A percentile compares a stretch with the other conserved stretches of the same genome.
These are phyloP conservation scores for Herpetotheres cachinnans DNA, from an alignment of 2,113 vertebrate genomes.

Conservation along the genomic window DNA sequence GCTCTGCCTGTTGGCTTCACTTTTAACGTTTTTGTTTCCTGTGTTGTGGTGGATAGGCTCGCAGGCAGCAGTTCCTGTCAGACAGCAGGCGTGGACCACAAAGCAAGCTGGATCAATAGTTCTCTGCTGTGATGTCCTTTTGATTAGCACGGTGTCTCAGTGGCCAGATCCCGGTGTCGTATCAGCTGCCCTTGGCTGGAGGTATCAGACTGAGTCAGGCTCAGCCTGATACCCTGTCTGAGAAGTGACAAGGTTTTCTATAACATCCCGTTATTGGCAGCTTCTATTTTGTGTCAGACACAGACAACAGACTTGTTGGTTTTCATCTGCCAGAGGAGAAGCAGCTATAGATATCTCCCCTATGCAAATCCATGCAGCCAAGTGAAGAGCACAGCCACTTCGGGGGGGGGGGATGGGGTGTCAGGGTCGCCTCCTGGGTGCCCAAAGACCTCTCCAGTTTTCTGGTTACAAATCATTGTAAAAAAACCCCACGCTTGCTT, in stretches of 20 bases:
- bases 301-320: neutral
- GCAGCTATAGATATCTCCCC: neutral
- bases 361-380: neutral
- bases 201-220: neutral
- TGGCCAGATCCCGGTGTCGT: accelerated
- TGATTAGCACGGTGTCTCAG: accelerated
- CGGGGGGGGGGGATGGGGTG: neutral
- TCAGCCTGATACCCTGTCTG: accelerated
- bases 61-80: neutral
- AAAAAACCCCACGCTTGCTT: neutral
- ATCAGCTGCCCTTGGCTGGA: neutral
- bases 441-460: neutral
- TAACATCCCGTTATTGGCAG: neutral
- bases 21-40: neutral
- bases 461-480: neutral
- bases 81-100: neutral
- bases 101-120: neutral
- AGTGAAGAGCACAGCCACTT: neutral
- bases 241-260: neutral
- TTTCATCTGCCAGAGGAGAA: neutral
- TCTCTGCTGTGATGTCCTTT: neutral
- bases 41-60: neutral
- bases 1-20: neutral
- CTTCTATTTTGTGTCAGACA: neutral
- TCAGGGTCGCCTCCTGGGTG: neutral